Base-by-base conservation (phyloP, 2,888 invertebrate species). In the Phymatocera aterrima region DNA sequence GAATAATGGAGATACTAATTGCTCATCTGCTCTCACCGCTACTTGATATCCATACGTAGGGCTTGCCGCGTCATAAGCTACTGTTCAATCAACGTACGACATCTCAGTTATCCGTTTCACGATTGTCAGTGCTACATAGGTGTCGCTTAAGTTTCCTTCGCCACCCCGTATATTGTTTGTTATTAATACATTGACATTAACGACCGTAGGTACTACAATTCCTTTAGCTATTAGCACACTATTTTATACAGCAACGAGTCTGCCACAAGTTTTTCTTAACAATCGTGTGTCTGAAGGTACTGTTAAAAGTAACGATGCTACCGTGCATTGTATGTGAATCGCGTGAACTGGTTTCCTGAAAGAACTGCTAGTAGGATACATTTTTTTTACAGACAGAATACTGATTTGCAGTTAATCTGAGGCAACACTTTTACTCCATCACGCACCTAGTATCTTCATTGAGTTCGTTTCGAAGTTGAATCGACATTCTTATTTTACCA, bases 181-280 rank as follows among this genome's bases (percentile, higher is more conserved):
- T 72, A 48, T 18, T 48, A 72, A 46, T 51, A 18, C 48, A n/a
- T 48, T 34, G 51, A 21, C 48, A 72, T 72, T 72, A 51, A 72
- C 51, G 31, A 72, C 68, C 40, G 68, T 68, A n/a, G n/a, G n/a
- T n/a, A 15, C 15, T 46, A 68, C 68, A 46, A 68, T 68, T 46
- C 46, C 68, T 68, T 68, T 8, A 43, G 68, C 68, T 68, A 48
- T 72, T 51, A n/a, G 28, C 51, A 34, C 31, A 15, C 40, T 24
- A 24, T 43, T 68, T 46, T 15, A 24, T 24, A 15, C 43, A 65
- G n/a, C 65, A 28, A 46, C n/a, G 18, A 68, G 12, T 28, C 68
- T 24, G 43, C 24, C 15, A 46, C 43, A 24, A 68, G 46, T 40
- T 24, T 46, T 24, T 68, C 28, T 68, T 4, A 15, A 21, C 34